phyloP scores from a whole-genome alignment of 2,113 vertebrate species.

The Indicator maculatus region DNA sequence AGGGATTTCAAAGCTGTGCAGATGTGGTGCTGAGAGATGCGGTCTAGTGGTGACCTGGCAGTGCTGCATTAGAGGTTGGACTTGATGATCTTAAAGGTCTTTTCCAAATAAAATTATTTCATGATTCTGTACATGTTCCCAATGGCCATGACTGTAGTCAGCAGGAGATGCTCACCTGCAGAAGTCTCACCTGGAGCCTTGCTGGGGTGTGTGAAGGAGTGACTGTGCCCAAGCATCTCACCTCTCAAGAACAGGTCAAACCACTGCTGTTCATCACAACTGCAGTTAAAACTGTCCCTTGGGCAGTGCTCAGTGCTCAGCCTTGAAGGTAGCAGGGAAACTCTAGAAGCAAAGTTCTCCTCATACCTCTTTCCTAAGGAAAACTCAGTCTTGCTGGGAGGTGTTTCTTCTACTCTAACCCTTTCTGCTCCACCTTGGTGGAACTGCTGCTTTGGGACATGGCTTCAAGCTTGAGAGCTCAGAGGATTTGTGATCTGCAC shows the following conservation, averaged over 20 bases:
- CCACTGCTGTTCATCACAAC: accelerated
- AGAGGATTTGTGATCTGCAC: not conserved
- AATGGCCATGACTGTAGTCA: not conserved
- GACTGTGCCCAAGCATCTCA: no score
- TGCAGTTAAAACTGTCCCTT: not conserved
- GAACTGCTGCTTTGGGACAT: not conserved
- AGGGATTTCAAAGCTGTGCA: not conserved
- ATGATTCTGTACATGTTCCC: not conserved
- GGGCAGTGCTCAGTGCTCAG: not conserved
- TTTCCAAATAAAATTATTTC: not conserved
- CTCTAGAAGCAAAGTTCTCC: not conserved
- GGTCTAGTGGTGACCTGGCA: not conserved
- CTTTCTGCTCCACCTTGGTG: not conserved
- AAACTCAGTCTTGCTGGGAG: not conserved
- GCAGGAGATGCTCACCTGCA: not conserved
- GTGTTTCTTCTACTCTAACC: not conserved
- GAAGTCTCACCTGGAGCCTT: not conserved
- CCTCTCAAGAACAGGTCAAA: not conserved
- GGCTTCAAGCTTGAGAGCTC: not conserved
- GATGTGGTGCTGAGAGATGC: not conserved
- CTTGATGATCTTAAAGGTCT: not conserved
- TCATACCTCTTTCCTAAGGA: not conserved
- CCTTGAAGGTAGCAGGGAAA: not conserved
- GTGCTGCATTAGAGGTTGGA: not conserved
- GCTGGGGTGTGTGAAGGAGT: accelerated